These are phyloP conservation scores for Plebejus anna DNA, from an alignment of 2,888 invertebrate genomes.

Conservation along the genomic window DNA sequence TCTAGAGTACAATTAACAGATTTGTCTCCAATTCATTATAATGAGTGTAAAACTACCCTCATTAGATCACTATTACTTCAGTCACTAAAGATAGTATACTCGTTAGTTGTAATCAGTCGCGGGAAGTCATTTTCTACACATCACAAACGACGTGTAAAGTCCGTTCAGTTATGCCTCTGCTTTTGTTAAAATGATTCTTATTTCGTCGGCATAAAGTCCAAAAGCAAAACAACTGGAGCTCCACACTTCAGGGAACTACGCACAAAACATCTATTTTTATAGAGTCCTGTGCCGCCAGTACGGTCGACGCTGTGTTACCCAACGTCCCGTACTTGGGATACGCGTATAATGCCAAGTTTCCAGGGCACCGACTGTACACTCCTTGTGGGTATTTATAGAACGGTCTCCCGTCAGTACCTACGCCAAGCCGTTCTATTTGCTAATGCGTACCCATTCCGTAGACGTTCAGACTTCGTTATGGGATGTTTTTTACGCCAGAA, in stretches of 20 bases:
- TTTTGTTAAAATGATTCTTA: background rate
- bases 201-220: background rate
- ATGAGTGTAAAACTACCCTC: background rate
- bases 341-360: background rate
- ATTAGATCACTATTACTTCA: background rate
- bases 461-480: slow-evolving; percentile 15
- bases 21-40: slow-evolving; percentile 1
- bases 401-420: slow-evolving; percentile 2
- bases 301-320: background rate
- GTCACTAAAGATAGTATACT: background rate
- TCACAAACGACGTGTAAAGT: slow-evolving; percentile 4
- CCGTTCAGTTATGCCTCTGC: background rate
- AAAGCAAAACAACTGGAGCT: background rate
- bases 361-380: background rate
- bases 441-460: slow-evolving; percentile 22
- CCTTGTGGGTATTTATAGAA: slow-evolving; percentile 25
- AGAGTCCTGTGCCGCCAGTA: slow-evolving; percentile 15
- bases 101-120: slow-evolving; percentile 15
- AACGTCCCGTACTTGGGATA: background rate
- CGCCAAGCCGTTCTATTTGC: slow-evolving; percentile 21
- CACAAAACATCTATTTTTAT: slow-evolving; percentile 23
- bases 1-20: background rate
- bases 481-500: background rate
- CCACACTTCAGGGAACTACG: slow-evolving; percentile 22
- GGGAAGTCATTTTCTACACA: slow-evolving; percentile 21